A percentile compares a stretch with the other conserved stretches of the same genome.
Evolutionary conservation across 2,888 invertebrate genomes (phyloP).

Genomic region (Liodrosophila aerea): DNA sequence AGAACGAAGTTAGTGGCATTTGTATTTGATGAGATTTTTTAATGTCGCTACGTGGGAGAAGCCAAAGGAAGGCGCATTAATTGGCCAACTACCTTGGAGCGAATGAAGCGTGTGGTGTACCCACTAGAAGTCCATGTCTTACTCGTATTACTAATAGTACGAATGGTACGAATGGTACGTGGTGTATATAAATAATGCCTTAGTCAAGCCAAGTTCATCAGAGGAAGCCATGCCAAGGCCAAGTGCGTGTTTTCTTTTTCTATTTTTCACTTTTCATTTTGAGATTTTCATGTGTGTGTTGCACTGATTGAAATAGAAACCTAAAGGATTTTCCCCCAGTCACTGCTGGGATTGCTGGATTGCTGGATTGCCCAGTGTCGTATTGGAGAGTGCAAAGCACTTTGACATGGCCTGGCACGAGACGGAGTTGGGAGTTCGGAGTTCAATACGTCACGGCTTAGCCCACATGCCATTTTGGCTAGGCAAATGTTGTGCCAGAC

Average conservation of each 20-base stretch:
- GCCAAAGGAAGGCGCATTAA: conserved; percentile 62
- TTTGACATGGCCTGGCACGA: conserved; percentile 53
- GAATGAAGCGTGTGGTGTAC: too few species aligned
- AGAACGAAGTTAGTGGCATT: conserved; percentile 26
- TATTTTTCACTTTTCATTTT: neutral
- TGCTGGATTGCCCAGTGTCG: too few species aligned
- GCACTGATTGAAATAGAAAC: conserved; percentile 72
- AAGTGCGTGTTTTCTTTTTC: neutral
- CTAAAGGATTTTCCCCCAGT: conserved; percentile 52
- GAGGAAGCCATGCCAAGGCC: conserved; percentile 42
- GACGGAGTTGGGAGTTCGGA: conserved; percentile 20
- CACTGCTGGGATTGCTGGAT: too few species aligned
- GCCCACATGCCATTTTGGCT: neutral
- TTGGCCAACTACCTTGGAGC: conserved; percentile 39
- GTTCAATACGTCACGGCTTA: conserved; percentile 50
- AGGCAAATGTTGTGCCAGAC: conserved; percentile 4
- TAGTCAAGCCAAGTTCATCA: conserved; percentile 48
- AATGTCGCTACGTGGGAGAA: conserved; percentile 39
- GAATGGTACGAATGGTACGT: too few species aligned
- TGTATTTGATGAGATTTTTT: conserved; percentile 38
- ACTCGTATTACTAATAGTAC: neutral
- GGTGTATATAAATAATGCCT: too few species aligned
- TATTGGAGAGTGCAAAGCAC: conserved; percentile 47
- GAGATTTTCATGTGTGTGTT: conserved; percentile 3
- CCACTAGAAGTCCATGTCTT: too few species aligned